Evolutionary conservation across 1,140 invertebrate species (phyloP).

Genomic region (Caligus rogercresseyi): DNA sequence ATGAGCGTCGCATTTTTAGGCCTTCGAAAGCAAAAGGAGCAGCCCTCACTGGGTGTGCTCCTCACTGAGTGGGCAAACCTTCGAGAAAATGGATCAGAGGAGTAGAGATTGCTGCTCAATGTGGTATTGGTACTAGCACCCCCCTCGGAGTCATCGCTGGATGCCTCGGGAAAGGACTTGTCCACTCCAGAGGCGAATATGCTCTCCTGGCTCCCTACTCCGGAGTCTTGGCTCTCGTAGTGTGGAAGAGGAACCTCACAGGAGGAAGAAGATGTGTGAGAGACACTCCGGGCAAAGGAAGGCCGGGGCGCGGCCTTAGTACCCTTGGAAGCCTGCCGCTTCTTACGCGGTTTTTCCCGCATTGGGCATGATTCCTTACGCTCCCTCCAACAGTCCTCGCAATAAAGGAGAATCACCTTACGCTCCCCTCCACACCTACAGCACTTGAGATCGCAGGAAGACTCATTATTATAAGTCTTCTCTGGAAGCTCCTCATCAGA

Average conservation of each 20-base stretch:
- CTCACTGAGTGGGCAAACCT: too few relatives aligned
- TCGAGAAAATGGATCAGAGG: too few relatives aligned
- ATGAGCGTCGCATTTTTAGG: slow-evolving; percentile 28
- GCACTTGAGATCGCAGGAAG: not conserved
- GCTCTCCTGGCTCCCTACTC: not conserved
- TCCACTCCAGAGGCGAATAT: too few relatives aligned
- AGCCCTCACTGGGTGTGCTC: slow-evolving; percentile 19
- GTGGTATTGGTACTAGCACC: not conserved
- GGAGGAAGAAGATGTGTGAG: not conserved
- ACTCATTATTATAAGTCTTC: not conserved
- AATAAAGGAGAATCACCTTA: not conserved
- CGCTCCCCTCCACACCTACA: not conserved
- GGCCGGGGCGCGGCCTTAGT: too few relatives aligned
- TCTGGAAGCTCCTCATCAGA: slow-evolving; percentile 1
- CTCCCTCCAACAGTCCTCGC: not conserved
- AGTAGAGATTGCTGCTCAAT: not conserved
- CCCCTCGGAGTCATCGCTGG: not conserved
- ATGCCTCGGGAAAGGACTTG: too few relatives aligned
- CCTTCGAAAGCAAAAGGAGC: slow-evolving; percentile 26
- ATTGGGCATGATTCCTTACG: not conserved
- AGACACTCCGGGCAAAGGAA: not conserved
- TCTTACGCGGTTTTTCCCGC: not conserved
- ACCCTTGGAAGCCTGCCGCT: too few relatives aligned
- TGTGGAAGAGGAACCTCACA: not conserved
- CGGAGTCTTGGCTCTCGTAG: not conserved